Percentiles rank a stretch among this genome's conserved stretches.
phyloP scores from a whole-genome alignment of 1,140 invertebrate genomes.

The Stegodyphus mimosarum region DNA sequence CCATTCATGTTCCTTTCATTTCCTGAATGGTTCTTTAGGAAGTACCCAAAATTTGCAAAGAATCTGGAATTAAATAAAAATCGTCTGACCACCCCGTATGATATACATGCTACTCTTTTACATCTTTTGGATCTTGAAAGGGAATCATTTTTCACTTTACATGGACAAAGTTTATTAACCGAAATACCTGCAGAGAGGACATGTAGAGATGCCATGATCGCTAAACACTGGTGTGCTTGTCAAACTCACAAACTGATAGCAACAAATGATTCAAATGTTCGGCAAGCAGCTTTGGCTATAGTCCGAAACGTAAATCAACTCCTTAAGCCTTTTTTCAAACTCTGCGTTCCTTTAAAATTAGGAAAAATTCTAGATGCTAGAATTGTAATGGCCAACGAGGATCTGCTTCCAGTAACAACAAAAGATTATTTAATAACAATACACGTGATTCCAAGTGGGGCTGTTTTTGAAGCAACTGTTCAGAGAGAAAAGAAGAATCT shows the following conservation, averaged over 20 bases:
- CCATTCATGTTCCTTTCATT: conserved; percentile 85
- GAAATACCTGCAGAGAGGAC: conserved; percentile 75
- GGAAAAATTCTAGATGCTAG: conserved; percentile 76
- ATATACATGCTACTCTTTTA: conserved; percentile 69
- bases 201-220: conserved; percentile 88
- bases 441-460: conserved; percentile 78
- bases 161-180: conserved; percentile 58
- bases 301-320: conserved; percentile 76
- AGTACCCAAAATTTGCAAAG: conserved; percentile 70
- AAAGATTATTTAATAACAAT: conserved; percentile 67
- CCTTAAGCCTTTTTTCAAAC: conserved; percentile 71
- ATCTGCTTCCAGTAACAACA: neutral
- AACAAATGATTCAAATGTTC: conserved; percentile 67
- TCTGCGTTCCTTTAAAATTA: conserved; percentile 76
- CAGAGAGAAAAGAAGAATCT: conserved; percentile 60
- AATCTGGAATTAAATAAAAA: conserved; percentile 76
- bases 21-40: conserved; percentile 70
- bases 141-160: conserved; percentile 20
- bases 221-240: conserved; percentile 95
- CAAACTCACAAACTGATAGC: conserved; percentile 77
- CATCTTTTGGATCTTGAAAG: conserved; percentile 59
- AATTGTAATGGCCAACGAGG: conserved; percentile 72
- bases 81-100: conserved; percentile 70
- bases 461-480: conserved; percentile 72
- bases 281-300: conserved; percentile 71